Base-by-base conservation (phyloP, 2,888 invertebrate species). In the Cataglyphis livida region DNA sequence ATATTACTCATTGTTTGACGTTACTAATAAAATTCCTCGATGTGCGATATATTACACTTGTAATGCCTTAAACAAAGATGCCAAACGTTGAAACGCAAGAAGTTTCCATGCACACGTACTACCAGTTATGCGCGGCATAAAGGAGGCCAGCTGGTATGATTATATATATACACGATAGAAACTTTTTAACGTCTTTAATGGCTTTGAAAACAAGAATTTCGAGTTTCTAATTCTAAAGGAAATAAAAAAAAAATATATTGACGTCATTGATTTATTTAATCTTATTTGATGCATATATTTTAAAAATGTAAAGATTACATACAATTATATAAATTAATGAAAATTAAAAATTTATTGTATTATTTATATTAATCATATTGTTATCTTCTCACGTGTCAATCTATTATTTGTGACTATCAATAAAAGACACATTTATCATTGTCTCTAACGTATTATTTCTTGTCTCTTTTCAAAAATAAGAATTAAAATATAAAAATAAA, bases 61-160 rank as follows among this genome's bases (percentile, higher is more conserved):
- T 41, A 83, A 66, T 64, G 81, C 83, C 64, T 86, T 87, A 84
- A 90, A 91, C 91, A 91, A 91, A 91, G 91, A 83, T 88, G 84
- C 5, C 21, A n/a, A 51, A 51, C 18, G 15, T 15, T 82, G 74
- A 79, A 66, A 70, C 71, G 75, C 71, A 82, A 87, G 73, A 81
- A 82, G 73, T 76, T 68, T 64, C 41, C 85, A 66, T 81, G 82
- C 74, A 84, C 86, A 84, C 86, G 88, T 89, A 86, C 84, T 81
- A 78, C 87, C 87, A 82, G 81, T 89, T 89, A 89, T 82, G 83
- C 83, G 74, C 21, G 51, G 76, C 70, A 86, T 82, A 89, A 89
- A 87, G 75, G 85, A 89, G 84, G 85, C 89, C 89, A 89, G 81
- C 68, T 82, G 66, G 59, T 78, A 64, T 35, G 57, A 74, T 70